These are phyloP conservation scores for Amphiura filiformis DNA, from an alignment of 35 echinoderm and acorn worm species.

Conservation along the genomic window DNA sequence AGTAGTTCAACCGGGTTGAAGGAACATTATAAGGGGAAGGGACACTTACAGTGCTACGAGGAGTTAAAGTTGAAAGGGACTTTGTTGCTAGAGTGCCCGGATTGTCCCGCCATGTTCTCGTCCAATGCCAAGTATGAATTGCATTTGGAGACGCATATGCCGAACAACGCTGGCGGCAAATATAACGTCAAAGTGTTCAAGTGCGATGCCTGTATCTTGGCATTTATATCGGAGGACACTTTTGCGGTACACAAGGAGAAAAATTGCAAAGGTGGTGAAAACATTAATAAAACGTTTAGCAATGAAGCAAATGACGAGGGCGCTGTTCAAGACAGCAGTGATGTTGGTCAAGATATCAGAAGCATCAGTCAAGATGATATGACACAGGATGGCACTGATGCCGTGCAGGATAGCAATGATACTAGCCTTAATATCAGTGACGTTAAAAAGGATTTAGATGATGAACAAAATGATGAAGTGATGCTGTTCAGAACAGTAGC, in stretches of 20 bases:
- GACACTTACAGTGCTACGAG: neutral
- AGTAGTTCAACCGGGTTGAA: neutral
- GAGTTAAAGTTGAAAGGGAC: neutral
- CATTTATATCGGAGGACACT: neutral
- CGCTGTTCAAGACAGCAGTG: too few species aligned
- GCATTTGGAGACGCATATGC: neutral
- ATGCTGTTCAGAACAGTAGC: neutral
- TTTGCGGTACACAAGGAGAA: neutral
- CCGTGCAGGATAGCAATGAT: too few species aligned
- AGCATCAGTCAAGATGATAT: too few species aligned
- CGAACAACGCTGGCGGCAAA: neutral
- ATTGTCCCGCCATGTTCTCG: neutral
- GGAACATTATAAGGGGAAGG: neutral
- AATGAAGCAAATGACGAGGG: neutral
- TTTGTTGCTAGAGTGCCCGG: neutral
- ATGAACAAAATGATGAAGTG: neutral
- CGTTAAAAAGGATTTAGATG: too few species aligned
- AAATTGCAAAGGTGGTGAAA: neutral
- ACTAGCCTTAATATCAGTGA: too few species aligned
- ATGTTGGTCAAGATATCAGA: too few species aligned
- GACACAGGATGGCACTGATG: too few species aligned
- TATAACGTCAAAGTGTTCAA: neutral
- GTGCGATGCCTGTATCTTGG: neutral
- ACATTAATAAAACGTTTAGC: neutral
- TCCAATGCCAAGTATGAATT: neutral